Evolutionary conservation across 2,888 invertebrate species (phyloP), one percentile per base, ranked within the genome.

Genomic region (Ichneumon xanthorius): DNA sequence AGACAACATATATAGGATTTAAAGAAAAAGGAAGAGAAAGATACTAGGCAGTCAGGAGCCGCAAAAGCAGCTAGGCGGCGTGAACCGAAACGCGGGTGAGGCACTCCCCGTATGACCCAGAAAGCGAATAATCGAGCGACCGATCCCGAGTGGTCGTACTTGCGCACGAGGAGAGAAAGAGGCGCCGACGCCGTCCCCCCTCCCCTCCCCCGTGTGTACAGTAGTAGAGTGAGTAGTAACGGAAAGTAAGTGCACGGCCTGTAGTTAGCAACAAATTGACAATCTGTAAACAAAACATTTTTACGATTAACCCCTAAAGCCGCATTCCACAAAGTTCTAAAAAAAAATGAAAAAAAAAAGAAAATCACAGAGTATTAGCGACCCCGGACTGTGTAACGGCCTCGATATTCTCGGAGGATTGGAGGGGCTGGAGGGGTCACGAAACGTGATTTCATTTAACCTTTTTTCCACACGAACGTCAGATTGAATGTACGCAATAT

Each of bases 71-170:
- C 78, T 37, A 79, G 68, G 80, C 80, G 73, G 80, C 73, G 82
- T 80, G 85, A 85, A 85, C 85, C 82, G 53, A 85, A 85, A 85
- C 85, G 61, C 83, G 85, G 85, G 85, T 85, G 85, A 86, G 85
- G 85, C 85, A 82, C 85, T 86, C 85, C 85, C 85, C 85, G 82
- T 80, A 86, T 86, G 85, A 86, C 85, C 85, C 85, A 86, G 85
- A 86, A 86, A 86, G 82, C 85, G 85, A 82, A 86, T 86, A 86
- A 86, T 86, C 85, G 85, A 86, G 85, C 85, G 85, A 86, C 63
- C 85, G 82, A 86, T 86, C 77, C 82, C 80, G 80, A 73, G 82
- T 58, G 63, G 63, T 84, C 73, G 73, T 75, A 82, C 82, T 85
- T 82, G 85, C 85, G 85, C 85, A 85, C 82, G 72, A 71, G 67